Conservation (phyloP, 2,888 invertebrate genomes). For the Euplagia quadripunctaria region DNA sequence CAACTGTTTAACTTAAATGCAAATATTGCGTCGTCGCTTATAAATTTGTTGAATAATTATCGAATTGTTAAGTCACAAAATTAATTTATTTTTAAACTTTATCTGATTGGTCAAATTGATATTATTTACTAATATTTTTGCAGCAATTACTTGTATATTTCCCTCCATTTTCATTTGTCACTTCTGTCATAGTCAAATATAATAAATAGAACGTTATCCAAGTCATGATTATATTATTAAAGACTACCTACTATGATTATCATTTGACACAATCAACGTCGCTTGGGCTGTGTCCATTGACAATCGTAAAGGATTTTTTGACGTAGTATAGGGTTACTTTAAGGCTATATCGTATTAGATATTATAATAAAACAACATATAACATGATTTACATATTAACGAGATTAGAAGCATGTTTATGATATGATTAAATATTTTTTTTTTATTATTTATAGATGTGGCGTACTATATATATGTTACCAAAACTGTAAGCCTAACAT, state of each 20-base stretch:
- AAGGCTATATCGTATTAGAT: too few relatives aligned
- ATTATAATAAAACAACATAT: neutral
- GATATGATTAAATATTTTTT: neutral
- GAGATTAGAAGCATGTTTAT: neutral
- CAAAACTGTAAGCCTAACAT: conserved; percentile 66
- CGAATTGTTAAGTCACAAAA: too few relatives aligned
- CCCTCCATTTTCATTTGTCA: neutral
- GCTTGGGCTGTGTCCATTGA: too few relatives aligned
- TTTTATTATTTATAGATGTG: conserved; percentile 38
- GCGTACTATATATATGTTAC: conserved; percentile 46
- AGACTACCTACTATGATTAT: neutral
- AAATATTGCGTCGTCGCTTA: too few relatives aligned
- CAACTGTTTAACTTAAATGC: too few relatives aligned
- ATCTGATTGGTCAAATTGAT: too few relatives aligned
- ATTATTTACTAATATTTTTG: too few relatives aligned
- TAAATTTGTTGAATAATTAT: too few relatives aligned
- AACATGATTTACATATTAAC: neutral
- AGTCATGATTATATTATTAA: neutral
- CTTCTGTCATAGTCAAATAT: neutral
- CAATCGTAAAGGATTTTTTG: neutral
- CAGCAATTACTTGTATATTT: neutral
- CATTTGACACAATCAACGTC: neutral
- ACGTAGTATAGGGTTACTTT: too few relatives aligned
- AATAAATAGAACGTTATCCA: neutral
- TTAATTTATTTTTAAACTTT: too few relatives aligned